phyloP scores from a whole-genome alignment of 2,113 vertebrate species.

The Anthoscopus minutus region DNA sequence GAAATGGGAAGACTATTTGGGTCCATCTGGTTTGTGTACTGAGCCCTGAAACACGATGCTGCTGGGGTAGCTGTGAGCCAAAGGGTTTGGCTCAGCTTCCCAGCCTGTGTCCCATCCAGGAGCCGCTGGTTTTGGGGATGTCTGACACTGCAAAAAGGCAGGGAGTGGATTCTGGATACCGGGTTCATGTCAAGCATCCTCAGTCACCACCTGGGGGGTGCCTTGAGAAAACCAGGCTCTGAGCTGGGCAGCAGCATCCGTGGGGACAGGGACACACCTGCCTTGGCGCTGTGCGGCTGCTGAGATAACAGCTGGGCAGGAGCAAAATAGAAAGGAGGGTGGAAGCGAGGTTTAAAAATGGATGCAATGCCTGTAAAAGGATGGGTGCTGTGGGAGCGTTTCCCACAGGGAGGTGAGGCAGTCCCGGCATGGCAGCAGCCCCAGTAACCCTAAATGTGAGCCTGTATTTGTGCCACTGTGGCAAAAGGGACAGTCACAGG shows the following conservation, averaged over 20 bases:
- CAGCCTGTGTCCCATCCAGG: background rate
- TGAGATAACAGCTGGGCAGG: slow-evolving; percentile 12
- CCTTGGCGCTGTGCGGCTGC: background rate
- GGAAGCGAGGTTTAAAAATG: background rate
- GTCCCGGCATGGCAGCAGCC: background rate
- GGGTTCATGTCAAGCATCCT: background rate
- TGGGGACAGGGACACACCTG: background rate
- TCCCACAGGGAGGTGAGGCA: background rate
- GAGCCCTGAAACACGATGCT: slow-evolving; percentile 26
- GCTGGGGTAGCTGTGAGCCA: background rate
- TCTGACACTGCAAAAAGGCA: background rate
- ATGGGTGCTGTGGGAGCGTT: background rate
- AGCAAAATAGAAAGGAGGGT: slow-evolving; percentile 4
- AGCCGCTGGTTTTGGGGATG: background rate
- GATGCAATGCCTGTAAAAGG: background rate
- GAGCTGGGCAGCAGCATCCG: background rate
- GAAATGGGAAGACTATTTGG: slow-evolving; percentile 18
- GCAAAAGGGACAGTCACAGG: background rate
- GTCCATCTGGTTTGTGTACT: slow-evolving; percentile 1
- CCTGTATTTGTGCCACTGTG: background rate
- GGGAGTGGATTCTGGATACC: background rate
- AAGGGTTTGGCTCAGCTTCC: background rate
- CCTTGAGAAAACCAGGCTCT: background rate
- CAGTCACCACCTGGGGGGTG: background rate
- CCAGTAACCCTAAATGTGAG: background rate